Evolutionary conservation across 2,888 invertebrate genomes (phyloP).

Genomic region (Euzetes globulus): DNA sequence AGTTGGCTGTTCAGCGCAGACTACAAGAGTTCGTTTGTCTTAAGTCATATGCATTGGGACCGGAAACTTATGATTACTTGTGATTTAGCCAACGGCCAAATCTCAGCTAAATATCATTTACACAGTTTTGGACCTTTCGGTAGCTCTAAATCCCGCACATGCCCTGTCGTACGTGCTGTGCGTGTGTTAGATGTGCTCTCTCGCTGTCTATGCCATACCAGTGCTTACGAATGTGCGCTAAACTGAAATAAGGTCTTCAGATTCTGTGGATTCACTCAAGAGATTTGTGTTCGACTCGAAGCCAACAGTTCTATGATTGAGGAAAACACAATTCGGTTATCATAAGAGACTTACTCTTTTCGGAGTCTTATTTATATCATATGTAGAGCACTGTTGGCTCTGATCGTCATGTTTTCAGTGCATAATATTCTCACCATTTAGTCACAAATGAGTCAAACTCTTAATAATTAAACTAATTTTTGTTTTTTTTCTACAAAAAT

Average conservation of each 20-base stretch:
- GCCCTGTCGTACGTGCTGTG: conserved; percentile 2
- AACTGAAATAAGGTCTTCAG: conserved; percentile 23
- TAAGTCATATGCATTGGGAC: conserved; percentile 5
- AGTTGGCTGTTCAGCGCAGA: not conserved
- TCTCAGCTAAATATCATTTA: conserved; percentile 30
- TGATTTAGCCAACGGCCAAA: not conserved
- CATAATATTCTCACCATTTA: not conserved
- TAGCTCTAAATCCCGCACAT: conserved; percentile 10
- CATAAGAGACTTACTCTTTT: not conserved
- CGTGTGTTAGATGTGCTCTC: conserved; percentile 1
- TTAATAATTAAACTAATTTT: not conserved
- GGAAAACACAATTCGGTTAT: not conserved
- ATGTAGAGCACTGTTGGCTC: not conserved
- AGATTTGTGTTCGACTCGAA: conserved; percentile 1
- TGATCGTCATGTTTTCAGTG: not conserved
- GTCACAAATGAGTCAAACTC: not conserved
- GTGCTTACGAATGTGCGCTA: not conserved
- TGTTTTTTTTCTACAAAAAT: not conserved
- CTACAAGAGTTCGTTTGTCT: conserved; percentile 11
- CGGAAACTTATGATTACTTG: conserved; percentile 27
- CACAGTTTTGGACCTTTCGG: not conserved
- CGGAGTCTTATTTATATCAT: not conserved
- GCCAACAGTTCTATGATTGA: not conserved
- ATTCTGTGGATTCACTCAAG: conserved; percentile 7
- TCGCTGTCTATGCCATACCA: not conserved